phyloP scores from a whole-genome alignment of 1,140 invertebrate genomes.

The Lucilia sericata region DNA sequence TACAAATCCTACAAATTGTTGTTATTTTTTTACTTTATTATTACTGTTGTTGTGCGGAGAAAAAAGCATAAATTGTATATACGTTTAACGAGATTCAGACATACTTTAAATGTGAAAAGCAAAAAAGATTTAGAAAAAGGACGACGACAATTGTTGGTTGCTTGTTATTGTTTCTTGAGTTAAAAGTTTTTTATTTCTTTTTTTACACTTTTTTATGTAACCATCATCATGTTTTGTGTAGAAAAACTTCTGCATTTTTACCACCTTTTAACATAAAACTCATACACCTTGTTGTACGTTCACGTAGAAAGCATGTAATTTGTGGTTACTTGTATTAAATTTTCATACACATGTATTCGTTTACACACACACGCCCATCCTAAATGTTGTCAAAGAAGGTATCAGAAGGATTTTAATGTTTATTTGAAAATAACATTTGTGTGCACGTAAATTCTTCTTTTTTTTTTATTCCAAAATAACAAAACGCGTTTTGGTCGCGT shows the following conservation, averaged over 20 bases:
- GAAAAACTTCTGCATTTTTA: constrained; percentile 7
- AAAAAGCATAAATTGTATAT: not conserved
- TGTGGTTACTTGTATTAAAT: not conserved
- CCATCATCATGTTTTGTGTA: constrained; percentile 19
- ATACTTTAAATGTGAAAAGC: not conserved
- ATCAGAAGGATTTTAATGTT: constrained; percentile 27
- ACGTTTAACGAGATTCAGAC: constrained; percentile 7
- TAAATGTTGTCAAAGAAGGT: not conserved
- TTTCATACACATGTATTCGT: not conserved
- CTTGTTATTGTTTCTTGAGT: constrained; percentile 12
- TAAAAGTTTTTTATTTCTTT: not conserved
- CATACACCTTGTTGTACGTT: not conserved
- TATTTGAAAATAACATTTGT: constrained; percentile 17
- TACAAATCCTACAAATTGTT: too few relatives aligned
- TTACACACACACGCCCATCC: not conserved
- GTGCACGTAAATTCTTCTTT: constrained; percentile 10
- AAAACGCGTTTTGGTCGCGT: not conserved
- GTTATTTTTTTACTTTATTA: too few relatives aligned
- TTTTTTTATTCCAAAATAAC: not conserved
- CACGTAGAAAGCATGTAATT: not conserved
- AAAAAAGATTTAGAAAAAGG: not conserved
- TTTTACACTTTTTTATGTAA: constrained; percentile 6
- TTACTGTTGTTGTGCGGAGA: too few relatives aligned
- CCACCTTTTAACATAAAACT: constrained; percentile 13
- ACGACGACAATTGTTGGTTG: constrained; percentile 14